phyloP scores from a whole-genome alignment of 2,113 vertebrate species.

The Calyptomena viridis region DNA sequence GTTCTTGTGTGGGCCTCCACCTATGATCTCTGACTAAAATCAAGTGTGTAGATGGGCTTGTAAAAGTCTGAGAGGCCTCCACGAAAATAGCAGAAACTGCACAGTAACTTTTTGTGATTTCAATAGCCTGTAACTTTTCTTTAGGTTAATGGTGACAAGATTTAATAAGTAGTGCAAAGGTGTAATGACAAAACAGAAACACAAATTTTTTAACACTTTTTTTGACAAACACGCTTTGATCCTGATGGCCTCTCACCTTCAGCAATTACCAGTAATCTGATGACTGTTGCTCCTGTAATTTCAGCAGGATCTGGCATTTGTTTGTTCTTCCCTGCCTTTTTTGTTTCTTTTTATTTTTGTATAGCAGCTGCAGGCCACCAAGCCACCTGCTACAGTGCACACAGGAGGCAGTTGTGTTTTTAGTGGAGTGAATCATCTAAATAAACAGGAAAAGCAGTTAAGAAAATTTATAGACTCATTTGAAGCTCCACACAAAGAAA shows the following conservation, averaged over 20 bases:
- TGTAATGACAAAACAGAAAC: not conserved
- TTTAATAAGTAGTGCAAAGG: not conserved
- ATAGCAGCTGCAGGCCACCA: not conserved
- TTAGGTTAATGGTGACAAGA: not conserved
- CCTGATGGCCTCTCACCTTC: not conserved
- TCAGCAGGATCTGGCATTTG: not conserved
- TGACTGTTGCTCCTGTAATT: not conserved
- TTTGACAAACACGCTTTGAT: not conserved
- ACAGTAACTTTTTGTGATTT: not conserved
- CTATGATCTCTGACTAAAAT: not conserved
- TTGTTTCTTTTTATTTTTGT: not conserved
- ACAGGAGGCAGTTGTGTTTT: not conserved
- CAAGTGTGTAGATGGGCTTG: not conserved
- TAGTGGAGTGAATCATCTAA: slow-evolving; percentile 1
- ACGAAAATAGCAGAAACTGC: not conserved
- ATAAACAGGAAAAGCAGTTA: slow-evolving; percentile 21
- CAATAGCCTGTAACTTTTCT: not conserved
- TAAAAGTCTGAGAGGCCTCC: not conserved
- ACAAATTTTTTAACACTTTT: not conserved
- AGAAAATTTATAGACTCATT: not conserved
- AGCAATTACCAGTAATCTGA: not conserved
- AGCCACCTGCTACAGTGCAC: not conserved
- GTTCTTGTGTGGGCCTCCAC: not conserved
- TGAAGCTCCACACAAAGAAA: not conserved
- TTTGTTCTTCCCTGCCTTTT: not conserved